Percentiles rank a stretch among this genome's conserved stretches.
These are phyloP conservation scores for Perizoma flavofasciatum DNA, from an alignment of 2,888 invertebrate species.

Conservation along the genomic window DNA sequence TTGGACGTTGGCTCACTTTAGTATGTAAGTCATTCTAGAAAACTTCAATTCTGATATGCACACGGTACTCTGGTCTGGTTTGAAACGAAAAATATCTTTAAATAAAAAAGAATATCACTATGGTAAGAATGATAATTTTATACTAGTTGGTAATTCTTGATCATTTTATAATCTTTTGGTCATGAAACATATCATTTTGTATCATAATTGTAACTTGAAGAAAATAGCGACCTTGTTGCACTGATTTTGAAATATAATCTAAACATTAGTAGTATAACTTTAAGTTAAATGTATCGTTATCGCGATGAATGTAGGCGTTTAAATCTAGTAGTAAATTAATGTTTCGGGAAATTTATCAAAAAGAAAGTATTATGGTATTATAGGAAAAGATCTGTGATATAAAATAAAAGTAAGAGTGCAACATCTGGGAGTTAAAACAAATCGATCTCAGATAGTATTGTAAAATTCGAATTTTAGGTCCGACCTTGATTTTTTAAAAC, in stretches of 20 bases:
- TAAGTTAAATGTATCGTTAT: constrained; percentile 40
- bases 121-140: constrained; percentile 51
- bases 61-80: constrained; percentile 60
- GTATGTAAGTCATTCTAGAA: constrained; percentile 55
- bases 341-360: constrained; percentile 56
- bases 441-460: constrained; percentile 76
- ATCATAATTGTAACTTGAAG: constrained; percentile 46
- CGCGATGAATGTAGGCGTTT: constrained; percentile 61
- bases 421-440: constrained; percentile 71
- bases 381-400: constrained; percentile 81
- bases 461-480: constrained; percentile 40
- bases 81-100: constrained; percentile 46
- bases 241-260: constrained; percentile 45
- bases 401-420: constrained; percentile 69
- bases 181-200: constrained; percentile 72
- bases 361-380: constrained; percentile 77
- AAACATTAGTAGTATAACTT: constrained; percentile 36
- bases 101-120: constrained; percentile 49
- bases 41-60: constrained; percentile 56
- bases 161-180: constrained; percentile 66
- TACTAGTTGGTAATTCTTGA: constrained; percentile 59
- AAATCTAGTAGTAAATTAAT: constrained; percentile 51
- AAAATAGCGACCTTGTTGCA: constrained; percentile 40
- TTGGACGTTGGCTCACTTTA: constrained; percentile 73
- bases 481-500: constrained; percentile 2